Conservation (phyloP, 2,113 vertebrate genomes). For the Trematocara variabile region DNA sequence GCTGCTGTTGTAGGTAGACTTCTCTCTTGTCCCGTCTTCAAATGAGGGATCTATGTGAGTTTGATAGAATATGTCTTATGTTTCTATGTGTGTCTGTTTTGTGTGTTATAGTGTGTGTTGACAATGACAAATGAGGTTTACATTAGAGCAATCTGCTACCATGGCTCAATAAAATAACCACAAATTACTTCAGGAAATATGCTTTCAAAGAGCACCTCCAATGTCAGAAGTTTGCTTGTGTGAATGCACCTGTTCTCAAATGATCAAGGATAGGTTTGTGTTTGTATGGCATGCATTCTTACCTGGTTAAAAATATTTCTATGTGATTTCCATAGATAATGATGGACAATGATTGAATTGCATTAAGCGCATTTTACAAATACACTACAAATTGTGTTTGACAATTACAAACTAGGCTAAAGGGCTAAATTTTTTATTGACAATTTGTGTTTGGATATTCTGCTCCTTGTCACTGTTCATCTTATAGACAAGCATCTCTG, state of each 20-base stretch:
- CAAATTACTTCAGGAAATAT: conserved; percentile 57
- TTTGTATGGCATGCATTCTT: background rate
- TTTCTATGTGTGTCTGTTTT: background rate
- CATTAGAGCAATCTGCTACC: conserved; percentile 56
- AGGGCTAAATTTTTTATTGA: background rate
- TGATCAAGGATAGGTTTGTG: background rate
- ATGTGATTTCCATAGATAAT: background rate
- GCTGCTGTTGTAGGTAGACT: background rate
- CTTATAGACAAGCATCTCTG: background rate
- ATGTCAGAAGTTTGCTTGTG: conserved; percentile 31
- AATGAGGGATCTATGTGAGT: background rate
- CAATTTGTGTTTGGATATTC: background rate
- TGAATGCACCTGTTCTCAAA: conserved; percentile 33
- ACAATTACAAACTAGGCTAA: background rate
- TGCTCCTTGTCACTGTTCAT: background rate
- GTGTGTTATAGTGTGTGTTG: conserved; percentile 6
- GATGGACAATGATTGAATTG: background rate
- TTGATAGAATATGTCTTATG: background rate
- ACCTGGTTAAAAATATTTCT: background rate
- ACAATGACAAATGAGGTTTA: conserved; percentile 61
- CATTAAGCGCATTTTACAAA: background rate
- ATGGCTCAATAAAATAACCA: conserved; percentile 42
- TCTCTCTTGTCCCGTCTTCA: background rate
- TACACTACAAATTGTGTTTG: background rate
- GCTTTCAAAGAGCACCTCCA: conserved; percentile 27